phyloP scores from a whole-genome alignment of 1,140 invertebrate genomes.

The Eulimnadia texana region DNA sequence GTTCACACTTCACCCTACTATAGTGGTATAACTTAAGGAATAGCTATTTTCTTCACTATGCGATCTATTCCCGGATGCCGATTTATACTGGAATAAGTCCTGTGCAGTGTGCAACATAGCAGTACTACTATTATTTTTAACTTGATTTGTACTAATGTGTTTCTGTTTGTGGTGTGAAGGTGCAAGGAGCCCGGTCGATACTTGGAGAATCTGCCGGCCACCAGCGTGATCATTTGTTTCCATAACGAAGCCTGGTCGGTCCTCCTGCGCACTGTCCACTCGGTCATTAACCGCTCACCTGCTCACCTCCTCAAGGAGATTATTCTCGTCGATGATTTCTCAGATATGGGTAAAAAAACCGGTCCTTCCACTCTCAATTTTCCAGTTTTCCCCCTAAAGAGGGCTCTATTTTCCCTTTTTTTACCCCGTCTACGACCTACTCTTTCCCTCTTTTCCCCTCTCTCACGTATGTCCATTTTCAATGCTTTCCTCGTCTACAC shows the following conservation, averaged over 20 bases:
- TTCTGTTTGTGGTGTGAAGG: slow-evolving; percentile 34
- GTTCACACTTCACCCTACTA: too few species aligned
- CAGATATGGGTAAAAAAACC: slow-evolving; percentile 76
- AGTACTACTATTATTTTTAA: too few species aligned
- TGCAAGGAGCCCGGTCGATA: slow-evolving; percentile 71
- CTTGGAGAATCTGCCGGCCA: slow-evolving; percentile 60
- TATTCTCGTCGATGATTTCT: slow-evolving; percentile 90
- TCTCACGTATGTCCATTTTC: background rate
- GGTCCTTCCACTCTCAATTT: too few species aligned
- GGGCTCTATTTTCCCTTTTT: too few species aligned
- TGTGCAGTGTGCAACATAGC: too few species aligned
- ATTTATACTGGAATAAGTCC: too few species aligned
- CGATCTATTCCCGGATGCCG: too few species aligned
- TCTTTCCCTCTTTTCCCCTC: background rate
- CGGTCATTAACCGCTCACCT: slow-evolving; percentile 78
- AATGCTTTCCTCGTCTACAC: slow-evolving; percentile 27
- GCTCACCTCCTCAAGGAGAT: slow-evolving; percentile 75
- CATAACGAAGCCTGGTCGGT: slow-evolving; percentile 93
- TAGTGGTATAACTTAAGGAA: too few species aligned
- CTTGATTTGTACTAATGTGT: too few species aligned
- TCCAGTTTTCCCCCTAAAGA: too few species aligned
- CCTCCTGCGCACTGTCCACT: slow-evolving; percentile 79
- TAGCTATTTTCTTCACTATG: too few species aligned
- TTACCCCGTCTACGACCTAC: background rate
- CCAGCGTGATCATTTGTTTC: slow-evolving; percentile 92